These are phyloP conservation scores for Rhodinocichla rosea DNA, from an alignment of 2,113 vertebrate genomes.

Conservation along the genomic window DNA sequence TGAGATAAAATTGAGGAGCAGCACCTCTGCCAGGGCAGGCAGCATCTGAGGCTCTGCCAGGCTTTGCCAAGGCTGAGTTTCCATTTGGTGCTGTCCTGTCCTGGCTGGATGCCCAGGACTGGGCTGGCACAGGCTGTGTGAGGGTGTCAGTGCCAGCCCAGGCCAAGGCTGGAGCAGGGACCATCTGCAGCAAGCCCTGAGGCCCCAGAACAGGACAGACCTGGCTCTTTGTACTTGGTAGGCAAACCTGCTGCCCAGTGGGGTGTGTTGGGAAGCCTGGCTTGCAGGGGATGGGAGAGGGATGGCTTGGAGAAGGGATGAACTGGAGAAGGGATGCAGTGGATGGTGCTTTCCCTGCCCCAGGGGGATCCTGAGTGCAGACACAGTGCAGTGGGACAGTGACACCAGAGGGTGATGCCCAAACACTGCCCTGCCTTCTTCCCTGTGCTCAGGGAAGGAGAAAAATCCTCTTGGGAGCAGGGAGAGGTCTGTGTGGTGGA, in stretches of 20 bases:
- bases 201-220: background rate
- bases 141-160: background rate
- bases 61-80: background rate
- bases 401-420: background rate
- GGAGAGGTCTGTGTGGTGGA: background rate
- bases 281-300: background rate
- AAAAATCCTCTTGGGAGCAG: background rate
- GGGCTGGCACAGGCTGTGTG: background rate
- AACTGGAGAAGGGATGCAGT: no score
- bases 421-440: background rate
- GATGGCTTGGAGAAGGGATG: background rate
- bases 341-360: background rate
- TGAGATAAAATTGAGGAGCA: background rate
- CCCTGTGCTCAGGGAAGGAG: background rate
- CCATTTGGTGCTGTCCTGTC: background rate
- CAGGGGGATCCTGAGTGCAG: background rate
- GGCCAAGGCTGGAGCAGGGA: background rate
- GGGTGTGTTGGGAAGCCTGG: background rate
- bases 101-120: background rate
- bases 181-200: background rate
- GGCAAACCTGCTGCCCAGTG: background rate
- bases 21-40: background rate
- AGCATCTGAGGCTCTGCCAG: background rate
- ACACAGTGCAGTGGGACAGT: background rate
- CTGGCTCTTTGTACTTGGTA: background rate